Base-by-base conservation (phyloP, 2,113 vertebrate genomes). In the Aphyosemion australe region DNA sequence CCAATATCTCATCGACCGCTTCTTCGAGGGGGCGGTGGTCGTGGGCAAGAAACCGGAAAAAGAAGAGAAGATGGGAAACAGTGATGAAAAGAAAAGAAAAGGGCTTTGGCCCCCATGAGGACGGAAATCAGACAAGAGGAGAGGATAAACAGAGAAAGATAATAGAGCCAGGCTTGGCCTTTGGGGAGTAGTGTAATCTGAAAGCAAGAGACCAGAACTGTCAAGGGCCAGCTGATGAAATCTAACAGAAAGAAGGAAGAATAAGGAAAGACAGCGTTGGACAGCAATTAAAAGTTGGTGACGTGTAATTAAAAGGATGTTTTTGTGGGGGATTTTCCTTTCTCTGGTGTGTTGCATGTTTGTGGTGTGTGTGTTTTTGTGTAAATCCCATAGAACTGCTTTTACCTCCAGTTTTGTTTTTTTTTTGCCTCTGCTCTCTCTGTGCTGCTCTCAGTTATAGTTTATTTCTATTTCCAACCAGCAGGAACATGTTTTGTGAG, bases 141-240 rank as follows among this genome's bases (percentile, higher is more conserved):
- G 41, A 58, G 32, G 54, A 59, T 61, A 66, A 81, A 80, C 65
- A 78, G 47, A 72, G 69, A 72, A 67, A 72, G 76, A 80, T 63
- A 74, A 76, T 67, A 56, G 61, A 68, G 68, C 32, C 69, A 46
- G 51, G 58, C 54, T 48, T 11, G 39, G 68, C 65, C 78, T 64
- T 58, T 55, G 61, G 87, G 74, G 84, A 85, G 64, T 74, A 59
- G 74, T 78, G 87, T 76, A 87, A 88, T 87, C 70, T 80, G 41
- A 69, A 75, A 63, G 87, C 78, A 88, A 86, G 79, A 81, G 52
- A 63, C 34, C 64, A n/a, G 67, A 63, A 6, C 2, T 1, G 5
- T 67, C 61, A 75, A 20, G 50, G 65, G 51, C 46, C 55, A 71
- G 60, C 82, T 87, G 85, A 87, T 70, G 83, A 87, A 86, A 87